A percentile compares a stretch with the other conserved stretches of the same genome.
These are phyloP conservation scores for Bos indicus DNA, from an alignment of 2,113 vertebrate genomes.

Conservation along the genomic window DNA sequence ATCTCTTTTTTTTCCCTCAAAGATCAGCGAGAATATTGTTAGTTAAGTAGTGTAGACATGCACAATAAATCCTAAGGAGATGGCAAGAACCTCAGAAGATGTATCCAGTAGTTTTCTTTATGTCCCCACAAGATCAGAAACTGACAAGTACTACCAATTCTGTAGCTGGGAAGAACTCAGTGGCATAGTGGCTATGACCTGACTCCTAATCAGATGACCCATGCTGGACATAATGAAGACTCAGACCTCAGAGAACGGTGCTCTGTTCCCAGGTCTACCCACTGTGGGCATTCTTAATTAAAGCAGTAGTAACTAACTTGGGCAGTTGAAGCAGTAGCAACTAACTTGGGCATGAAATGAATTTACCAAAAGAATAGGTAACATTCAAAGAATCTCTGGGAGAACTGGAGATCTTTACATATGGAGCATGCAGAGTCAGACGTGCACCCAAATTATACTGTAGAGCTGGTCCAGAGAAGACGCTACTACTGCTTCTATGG, in stretches of 20 bases:
- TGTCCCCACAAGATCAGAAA: not conserved
- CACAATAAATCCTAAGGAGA: not conserved
- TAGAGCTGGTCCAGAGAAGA: not conserved
- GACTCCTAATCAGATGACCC: not conserved
- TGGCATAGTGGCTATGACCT: not conserved
- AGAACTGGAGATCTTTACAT: not conserved
- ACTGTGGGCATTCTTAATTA: not conserved
- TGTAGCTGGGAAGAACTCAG: not conserved
- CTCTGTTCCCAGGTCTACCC: not conserved
- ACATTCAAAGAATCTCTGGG: not conserved
- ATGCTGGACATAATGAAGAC: not conserved
- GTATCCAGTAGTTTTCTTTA: not conserved
- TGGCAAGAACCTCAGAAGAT: not conserved
- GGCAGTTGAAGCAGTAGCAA: not conserved
- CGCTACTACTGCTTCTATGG: fast-evolving
- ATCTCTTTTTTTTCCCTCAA: not conserved
- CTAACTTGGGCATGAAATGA: not conserved
- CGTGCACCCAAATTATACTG: not conserved
- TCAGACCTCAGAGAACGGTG: not conserved
- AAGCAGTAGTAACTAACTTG: not conserved
- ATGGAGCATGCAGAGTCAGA: not conserved
- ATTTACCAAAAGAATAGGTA: not conserved
- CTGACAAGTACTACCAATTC: not conserved
- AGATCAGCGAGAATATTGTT: not conserved
- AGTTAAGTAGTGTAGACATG: not conserved